Base-by-base conservation (phyloP, 2,888 invertebrate species). In the Melanostoma scalare region DNA sequence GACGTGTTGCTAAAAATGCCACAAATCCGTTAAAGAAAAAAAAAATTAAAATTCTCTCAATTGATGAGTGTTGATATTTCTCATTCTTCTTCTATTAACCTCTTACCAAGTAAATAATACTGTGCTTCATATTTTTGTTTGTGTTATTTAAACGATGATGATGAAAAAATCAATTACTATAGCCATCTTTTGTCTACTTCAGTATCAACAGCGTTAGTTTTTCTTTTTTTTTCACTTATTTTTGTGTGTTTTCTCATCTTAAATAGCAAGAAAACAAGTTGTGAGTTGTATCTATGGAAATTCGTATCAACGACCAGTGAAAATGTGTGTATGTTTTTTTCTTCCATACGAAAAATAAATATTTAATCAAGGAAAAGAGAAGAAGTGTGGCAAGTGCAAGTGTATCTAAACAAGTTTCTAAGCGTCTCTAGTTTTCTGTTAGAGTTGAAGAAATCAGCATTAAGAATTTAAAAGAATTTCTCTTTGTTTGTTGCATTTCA, bases 331-430 rank as follows among this genome's bases (percentile, higher is more conserved):
- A 68, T 58, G 40, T 75, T 65, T 60, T 65, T 55, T 6, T 61
- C 52, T 60, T 53, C 36, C 40, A 9, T 36, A n/a, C 6, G 20
- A 10, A 50, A 71, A 36, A 53, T 46, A 58, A 67, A 53, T 67
- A 63, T 67, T 52, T 50, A 61, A 61, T 68, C 50, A 65, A 60
- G 46, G 67, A 61, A 35, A 44, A 73, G 58, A 69, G 38, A 67
- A 58, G 73, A 79, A 71, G 74, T 84, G 79, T 71, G 71, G 71
- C 84, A 79, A 84, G 76, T 85, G 79, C 79, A 77, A 72, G 80
- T 87, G 86, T 86, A 85, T 86, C 86, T 87, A 87, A 87, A 87
- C 87, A 87, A 87, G 88, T 87, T 87, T 88, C 85, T 84, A 86
- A 85, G 85, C 86, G 86, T 81, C 48, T 50, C 42, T 52, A 52